Percentiles rank a stretch among this genome's conserved stretches.
These are phyloP conservation scores for Trachelipus rathkii DNA, from an alignment of 1,140 invertebrate species.

Conservation along the genomic window DNA sequence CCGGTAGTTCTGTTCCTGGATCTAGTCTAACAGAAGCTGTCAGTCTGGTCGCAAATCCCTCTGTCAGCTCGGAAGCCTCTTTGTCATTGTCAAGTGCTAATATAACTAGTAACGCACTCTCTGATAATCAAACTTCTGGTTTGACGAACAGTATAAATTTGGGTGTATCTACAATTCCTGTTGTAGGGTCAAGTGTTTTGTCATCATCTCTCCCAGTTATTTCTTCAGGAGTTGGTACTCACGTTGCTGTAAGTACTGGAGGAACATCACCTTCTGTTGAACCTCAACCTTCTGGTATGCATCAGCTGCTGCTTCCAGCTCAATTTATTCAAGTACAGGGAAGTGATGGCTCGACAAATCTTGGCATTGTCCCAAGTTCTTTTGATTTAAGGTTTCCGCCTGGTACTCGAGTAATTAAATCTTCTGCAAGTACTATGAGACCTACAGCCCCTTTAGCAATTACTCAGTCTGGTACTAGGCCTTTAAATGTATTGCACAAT, in stretches of 20 bases:
- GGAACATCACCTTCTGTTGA: slow-evolving; percentile 20
- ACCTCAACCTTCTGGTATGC: slow-evolving; percentile 19
- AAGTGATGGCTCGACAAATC: slow-evolving; percentile 42
- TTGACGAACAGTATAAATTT: slow-evolving; percentile 33
- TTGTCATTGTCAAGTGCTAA: neutral
- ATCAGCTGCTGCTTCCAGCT: slow-evolving; percentile 41
- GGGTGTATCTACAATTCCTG: slow-evolving; percentile 25
- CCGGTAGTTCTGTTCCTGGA: neutral
- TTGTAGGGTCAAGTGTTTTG: slow-evolving; percentile 30
- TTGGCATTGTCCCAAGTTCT: slow-evolving; percentile 42
- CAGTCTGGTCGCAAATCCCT: neutral
- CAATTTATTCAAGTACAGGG: slow-evolving; percentile 44
- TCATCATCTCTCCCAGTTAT: slow-evolving; percentile 19
- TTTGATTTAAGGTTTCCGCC: slow-evolving; percentile 42
- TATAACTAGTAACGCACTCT: slow-evolving; percentile 17
- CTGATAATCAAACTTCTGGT: slow-evolving; percentile 30
- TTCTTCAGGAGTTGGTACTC: slow-evolving; percentile 18
- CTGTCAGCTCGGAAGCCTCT: neutral
- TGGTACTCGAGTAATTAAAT: slow-evolving; percentile 44
- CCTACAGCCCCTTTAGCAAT: slow-evolving; percentile 29
- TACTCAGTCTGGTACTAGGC: slow-evolving; percentile 35
- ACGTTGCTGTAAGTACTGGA: slow-evolving; percentile 34
- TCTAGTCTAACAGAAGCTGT: neutral
- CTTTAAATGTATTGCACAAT: slow-evolving; percentile 44
- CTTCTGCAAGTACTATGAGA: slow-evolving; percentile 13